Evolutionary conservation across 1,140 invertebrate genomes (phyloP).

Genomic region (Penaeus chinensis): DNA sequence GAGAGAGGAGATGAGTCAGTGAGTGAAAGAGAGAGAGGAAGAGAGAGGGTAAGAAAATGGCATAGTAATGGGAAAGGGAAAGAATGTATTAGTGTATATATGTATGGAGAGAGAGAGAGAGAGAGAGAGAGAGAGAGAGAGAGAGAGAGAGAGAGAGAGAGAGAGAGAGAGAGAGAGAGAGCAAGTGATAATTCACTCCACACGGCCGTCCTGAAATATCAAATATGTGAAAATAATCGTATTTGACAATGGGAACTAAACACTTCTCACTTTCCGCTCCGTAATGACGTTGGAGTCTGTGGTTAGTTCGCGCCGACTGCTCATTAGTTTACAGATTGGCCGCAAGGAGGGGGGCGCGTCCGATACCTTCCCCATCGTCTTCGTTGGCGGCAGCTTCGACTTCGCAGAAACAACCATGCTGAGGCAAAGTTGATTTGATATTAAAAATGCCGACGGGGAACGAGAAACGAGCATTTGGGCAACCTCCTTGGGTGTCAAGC

Average conservation of each 20-base stretch:
- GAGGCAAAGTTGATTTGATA: too few species aligned
- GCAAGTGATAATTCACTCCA: neutral
- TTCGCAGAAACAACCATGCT: neutral
- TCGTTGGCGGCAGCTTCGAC: neutral
- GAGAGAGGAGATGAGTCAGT: neutral
- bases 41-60: neutral
- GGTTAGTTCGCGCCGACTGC: slow-evolving; percentile 56
- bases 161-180: slow-evolving; percentile 7
- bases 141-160: slow-evolving; percentile 4
- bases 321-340: slow-evolving; percentile 61
- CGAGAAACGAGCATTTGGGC: too few species aligned
- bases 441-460: too few species aligned
- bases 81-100: too few species aligned
- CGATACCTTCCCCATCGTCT: neutral
- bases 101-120: neutral
- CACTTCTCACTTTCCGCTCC: slow-evolving; percentile 53
- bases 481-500: too few species aligned
- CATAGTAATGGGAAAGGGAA: too few species aligned
- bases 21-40: neutral
- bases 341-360: slow-evolving; percentile 44
- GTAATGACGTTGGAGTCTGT: slow-evolving; percentile 51
- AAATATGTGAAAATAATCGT: slow-evolving; percentile 61
- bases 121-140: neutral
- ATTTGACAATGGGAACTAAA: slow-evolving; percentile 58
- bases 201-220: slow-evolving; percentile 53